Evolutionary conservation across 1,140 invertebrate genomes (phyloP).

Genomic region (Antheraea pernyi): DNA sequence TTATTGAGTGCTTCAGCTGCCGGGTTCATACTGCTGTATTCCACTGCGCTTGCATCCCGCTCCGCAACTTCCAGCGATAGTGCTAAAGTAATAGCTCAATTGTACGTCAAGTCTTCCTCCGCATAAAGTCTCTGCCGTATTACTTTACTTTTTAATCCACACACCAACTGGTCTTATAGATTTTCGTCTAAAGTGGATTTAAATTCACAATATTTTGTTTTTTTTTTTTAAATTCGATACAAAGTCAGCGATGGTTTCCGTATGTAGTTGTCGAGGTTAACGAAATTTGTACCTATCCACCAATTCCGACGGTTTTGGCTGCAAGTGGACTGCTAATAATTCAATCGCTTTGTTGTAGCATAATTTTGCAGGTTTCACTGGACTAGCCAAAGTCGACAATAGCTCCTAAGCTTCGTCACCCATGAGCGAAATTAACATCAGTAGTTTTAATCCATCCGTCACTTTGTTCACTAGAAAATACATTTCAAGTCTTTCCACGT

Average conservation of each 20-base stretch:
- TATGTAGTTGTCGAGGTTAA: neutral
- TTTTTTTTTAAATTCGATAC: slow-evolving; percentile 24
- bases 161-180: slow-evolving; percentile 26
- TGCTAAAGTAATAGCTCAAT: slow-evolving; percentile 1
- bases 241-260: neutral
- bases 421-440: neutral
- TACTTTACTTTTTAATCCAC: slow-evolving; percentile 9
- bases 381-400: neutral
- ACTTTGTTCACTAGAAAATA: too few species aligned
- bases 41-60: slow-evolving; percentile 4
- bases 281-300: too few species aligned
- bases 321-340: neutral
- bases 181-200: slow-evolving; percentile 18
- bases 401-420: too few species aligned
- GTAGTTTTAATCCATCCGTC: too few species aligned
- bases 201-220: slow-evolving; percentile 22
- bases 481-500: too few species aligned
- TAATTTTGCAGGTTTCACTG: slow-evolving; percentile 1
- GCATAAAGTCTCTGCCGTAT: slow-evolving; percentile 13
- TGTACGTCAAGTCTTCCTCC: neutral
- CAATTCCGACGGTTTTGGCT: neutral
- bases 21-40: neutral
- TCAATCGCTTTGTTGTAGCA: neutral
- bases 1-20: neutral
- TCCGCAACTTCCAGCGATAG: slow-evolving; percentile 12